These are phyloP conservation scores for Amblyteles armatorius DNA, from an alignment of 2,888 invertebrate species.

Conservation along the genomic window DNA sequence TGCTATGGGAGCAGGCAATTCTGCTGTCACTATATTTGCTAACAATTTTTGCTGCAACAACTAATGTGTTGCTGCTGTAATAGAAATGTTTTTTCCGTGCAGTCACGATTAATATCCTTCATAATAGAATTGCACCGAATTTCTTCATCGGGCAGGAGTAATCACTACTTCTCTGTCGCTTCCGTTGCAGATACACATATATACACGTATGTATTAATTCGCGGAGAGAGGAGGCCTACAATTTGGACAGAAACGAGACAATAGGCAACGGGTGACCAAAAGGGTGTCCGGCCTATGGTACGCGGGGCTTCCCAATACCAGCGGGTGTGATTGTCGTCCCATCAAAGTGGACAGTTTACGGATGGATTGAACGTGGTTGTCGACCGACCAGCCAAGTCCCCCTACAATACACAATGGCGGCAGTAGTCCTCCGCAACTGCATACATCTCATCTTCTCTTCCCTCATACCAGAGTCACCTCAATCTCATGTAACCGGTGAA, in stretches of 20 bases:
- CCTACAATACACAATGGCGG: conserved; percentile 34
- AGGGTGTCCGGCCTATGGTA: conserved; percentile 51
- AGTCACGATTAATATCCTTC: neutral
- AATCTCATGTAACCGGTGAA: conserved; percentile 67
- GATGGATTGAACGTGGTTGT: conserved; percentile 80
- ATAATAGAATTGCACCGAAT: conserved; percentile 25
- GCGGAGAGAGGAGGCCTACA: conserved; percentile 74
- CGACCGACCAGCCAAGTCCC: conserved; percentile 43
- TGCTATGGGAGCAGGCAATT: too few species aligned
- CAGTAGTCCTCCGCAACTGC: conserved; percentile 21
- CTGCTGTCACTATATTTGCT: too few species aligned
- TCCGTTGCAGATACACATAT: conserved; percentile 73
- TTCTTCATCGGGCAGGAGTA: conserved; percentile 79
- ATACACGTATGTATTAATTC: neutral
- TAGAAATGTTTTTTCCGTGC: too few species aligned
- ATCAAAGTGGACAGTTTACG: conserved; percentile 84
- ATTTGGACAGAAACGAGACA: conserved; percentile 80
- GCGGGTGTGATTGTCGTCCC: conserved; percentile 83
- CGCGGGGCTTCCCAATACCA: conserved; percentile 68
- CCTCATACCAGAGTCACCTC: conserved; percentile 20
- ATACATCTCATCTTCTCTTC: conserved; percentile 13
- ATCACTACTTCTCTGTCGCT: conserved; percentile 79
- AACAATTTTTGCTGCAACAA: too few species aligned
- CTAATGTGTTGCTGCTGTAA: too few species aligned
- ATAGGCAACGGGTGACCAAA: conserved; percentile 71